phyloP scores from a whole-genome alignment of 2,888 invertebrate species.

The Neuroscelio doddi region DNA sequence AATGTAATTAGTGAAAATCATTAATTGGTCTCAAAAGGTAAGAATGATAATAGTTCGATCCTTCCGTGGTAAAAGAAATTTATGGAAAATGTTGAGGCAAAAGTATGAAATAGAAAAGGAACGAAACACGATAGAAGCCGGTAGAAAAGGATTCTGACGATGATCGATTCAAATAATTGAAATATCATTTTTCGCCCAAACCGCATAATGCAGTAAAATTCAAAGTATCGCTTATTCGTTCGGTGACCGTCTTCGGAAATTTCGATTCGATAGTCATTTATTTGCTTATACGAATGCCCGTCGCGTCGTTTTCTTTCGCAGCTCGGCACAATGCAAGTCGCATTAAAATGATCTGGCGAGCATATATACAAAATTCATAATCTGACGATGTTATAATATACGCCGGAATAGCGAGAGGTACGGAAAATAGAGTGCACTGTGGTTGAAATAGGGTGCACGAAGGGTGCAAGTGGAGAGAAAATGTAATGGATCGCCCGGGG shows the following conservation, averaged over 20 bases:
- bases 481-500: conserved; percentile 57
- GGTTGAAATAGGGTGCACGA: conserved; percentile 55
- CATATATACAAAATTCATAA: conserved; percentile 66
- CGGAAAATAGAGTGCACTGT: conserved; percentile 47
- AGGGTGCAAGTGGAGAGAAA: conserved; percentile 23
- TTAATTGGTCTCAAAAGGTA: no score
- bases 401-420: conserved; percentile 50
- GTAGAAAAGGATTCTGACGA: no score
- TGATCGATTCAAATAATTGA: no score
- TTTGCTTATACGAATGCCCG: conserved; percentile 11
- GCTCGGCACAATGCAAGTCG: conserved; percentile 16
- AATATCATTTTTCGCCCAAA: no score
- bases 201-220: no score
- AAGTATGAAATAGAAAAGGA: no score
- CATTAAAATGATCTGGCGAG: conserved; percentile 42
- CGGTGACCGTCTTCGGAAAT: neutral
- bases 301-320: conserved; percentile 15
- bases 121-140: no score
- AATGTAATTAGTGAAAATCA: no score
- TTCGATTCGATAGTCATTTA: conserved; percentile 9
- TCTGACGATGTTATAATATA: conserved; percentile 62
- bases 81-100: no score
- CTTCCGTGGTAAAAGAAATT: no score
- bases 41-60: no score
- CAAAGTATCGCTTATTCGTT: no score